These are phyloP conservation scores for Brachyopa scutellaris DNA, from an alignment of 2,888 invertebrate genomes.

Conservation along the genomic window DNA sequence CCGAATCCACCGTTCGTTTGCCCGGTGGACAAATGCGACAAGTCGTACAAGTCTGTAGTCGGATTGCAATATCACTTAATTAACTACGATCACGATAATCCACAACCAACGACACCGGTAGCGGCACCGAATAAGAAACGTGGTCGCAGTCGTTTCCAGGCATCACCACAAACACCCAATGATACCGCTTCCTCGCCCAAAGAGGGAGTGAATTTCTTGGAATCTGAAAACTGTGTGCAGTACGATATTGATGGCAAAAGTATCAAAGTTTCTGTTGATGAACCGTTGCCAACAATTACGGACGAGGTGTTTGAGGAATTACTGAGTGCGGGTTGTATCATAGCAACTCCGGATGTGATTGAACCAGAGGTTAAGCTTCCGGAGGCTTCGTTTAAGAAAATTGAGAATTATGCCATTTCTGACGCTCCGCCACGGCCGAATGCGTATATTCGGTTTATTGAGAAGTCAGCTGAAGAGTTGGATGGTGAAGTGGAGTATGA, in stretches of 20 bases:
- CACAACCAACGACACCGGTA: constrained; percentile 85
- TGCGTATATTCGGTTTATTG: constrained; percentile 96
- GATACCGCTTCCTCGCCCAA: constrained; percentile 77
- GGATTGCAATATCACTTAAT: constrained; percentile 93
- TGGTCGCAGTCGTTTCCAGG: constrained; percentile 83
- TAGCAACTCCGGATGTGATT: constrained; percentile 78
- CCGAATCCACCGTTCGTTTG: constrained; percentile 90
- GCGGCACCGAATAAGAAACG: constrained; percentile 86
- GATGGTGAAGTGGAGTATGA: constrained; percentile 98
- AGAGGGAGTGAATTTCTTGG: constrained; percentile 87
- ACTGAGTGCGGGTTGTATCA: constrained; percentile 79
- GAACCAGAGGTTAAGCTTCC: constrained; percentile 85
- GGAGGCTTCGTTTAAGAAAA: constrained; percentile 87
- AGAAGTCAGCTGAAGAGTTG: constrained; percentile 95
- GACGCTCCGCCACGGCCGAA: constrained; percentile 93
- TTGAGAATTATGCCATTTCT: constrained; percentile 90
- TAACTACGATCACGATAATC: constrained; percentile 92
- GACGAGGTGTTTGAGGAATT: constrained; percentile 84
- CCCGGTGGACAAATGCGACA: constrained; percentile 92
- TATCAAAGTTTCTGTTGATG: constrained; percentile 86
- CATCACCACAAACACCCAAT: constrained; percentile 79
- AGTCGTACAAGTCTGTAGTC: constrained; percentile 92
- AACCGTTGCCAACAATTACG: constrained; percentile 87
- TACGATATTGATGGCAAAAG: constrained; percentile 92
- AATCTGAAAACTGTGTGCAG: constrained; percentile 92